Conservation (phyloP, 2,797 vertebrate genomes). For the Pteropus rufus region DNA sequence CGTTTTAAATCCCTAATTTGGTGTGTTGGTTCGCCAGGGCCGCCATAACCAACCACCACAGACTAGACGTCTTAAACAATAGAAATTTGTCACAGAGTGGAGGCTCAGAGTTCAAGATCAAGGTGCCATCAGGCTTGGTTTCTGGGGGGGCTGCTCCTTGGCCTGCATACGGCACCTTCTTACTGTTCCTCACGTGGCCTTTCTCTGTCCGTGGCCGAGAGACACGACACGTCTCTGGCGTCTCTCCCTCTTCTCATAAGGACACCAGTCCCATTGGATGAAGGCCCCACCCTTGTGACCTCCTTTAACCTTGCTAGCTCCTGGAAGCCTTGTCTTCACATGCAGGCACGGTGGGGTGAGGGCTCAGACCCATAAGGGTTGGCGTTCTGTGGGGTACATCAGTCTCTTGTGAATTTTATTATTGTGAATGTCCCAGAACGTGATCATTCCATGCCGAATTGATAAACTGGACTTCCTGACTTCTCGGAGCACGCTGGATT, state of each 20-base stretch:
- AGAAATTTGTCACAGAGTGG: background rate
- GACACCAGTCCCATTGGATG: background rate
- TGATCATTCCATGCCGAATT: background rate
- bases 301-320: background rate
- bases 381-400: background rate
- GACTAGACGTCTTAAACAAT: background rate
- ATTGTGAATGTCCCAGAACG: background rate
- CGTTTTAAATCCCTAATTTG: background rate
- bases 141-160: background rate
- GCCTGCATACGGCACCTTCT: background rate
- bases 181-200: accelerated
- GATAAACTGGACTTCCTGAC: background rate
- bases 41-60: background rate
- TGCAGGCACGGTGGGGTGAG: background rate
- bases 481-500: background rate
- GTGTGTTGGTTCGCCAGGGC: background rate
- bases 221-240: too few relatives aligned
- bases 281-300: background rate
- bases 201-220: background rate
- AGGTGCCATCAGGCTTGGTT: background rate
- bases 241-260: background rate
- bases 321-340: background rate
- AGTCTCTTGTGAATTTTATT: background rate
- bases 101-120: background rate
- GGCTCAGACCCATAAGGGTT: background rate